Evolutionary conservation across 2,797 vertebrate species (phyloP).

Genomic region (Amblyraja radiata): DNA sequence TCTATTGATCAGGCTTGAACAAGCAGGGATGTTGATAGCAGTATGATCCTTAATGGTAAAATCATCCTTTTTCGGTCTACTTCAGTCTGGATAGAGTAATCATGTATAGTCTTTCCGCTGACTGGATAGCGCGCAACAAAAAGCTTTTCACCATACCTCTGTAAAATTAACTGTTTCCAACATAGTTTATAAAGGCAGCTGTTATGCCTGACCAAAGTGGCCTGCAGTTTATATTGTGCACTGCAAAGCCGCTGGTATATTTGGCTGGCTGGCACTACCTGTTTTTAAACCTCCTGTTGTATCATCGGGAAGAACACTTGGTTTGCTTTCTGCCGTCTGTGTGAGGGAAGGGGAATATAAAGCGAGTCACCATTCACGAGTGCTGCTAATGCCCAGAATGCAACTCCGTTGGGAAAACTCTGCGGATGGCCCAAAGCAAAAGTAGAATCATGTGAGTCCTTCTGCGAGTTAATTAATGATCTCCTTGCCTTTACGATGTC

Average conservation of each 20-base stretch:
- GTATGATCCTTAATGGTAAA: neutral
- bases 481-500: neutral
- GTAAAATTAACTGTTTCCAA: too few species aligned
- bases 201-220: neutral
- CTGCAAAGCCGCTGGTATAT: conserved; percentile 1
- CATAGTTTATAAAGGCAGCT: too few species aligned
- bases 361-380: neutral
- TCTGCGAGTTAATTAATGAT: neutral
- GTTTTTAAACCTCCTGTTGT: neutral
- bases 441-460: neutral
- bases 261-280: neutral
- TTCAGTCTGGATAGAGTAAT: too few species aligned
- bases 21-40: neutral
- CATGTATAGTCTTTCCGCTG: too few species aligned
- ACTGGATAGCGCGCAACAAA: too few species aligned
- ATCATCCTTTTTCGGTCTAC: neutral
- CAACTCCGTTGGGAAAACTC: neutral
- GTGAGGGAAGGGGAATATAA: neutral
- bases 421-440: neutral
- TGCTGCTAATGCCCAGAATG: neutral
- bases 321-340: neutral
- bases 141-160: too few species aligned
- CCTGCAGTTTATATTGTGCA: neutral
- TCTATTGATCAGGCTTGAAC: neutral
- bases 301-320: neutral